These are phyloP conservation scores for Sinohyriopsis cumingii DNA, from an alignment of 2,888 invertebrate species.

Conservation along the genomic window DNA sequence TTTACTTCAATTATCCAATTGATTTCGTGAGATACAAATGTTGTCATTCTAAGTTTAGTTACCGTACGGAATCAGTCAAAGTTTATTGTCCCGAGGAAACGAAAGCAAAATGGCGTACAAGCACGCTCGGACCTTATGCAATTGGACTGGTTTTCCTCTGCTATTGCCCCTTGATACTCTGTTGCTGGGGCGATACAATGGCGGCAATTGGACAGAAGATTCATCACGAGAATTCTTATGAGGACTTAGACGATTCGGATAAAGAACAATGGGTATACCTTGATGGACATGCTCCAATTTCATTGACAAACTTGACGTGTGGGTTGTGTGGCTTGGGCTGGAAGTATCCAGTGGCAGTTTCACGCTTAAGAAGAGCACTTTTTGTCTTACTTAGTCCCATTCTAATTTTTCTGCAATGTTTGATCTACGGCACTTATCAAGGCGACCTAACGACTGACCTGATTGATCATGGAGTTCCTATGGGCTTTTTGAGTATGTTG, in stretches of 20 bases:
- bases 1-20: too few species aligned
- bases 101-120: background rate
- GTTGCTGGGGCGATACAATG: constrained; percentile 1
- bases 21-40: constrained; percentile 23
- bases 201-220: background rate
- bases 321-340: constrained; percentile 17
- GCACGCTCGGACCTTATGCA: constrained; percentile 17
- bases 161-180: constrained; percentile 21
- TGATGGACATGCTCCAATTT: constrained; percentile 15
- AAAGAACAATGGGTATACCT: constrained; percentile 16
- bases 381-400: constrained; percentile 13
- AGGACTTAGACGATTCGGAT: background rate
- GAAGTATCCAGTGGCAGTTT: constrained; percentile 14
- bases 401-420: constrained; percentile 15
- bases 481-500: constrained; percentile 28
- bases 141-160: constrained; percentile 18
- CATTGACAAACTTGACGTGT: constrained; percentile 9
- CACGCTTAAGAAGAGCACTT: constrained; percentile 15
- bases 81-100: too few species aligned
- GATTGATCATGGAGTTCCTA: constrained; percentile 19
- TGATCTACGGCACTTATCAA: constrained; percentile 14
- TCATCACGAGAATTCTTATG: too few species aligned
- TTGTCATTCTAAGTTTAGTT: background rate
- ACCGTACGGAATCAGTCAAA: too few species aligned
- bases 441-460: constrained; percentile 11